Conservation (phyloP, 2,113 vertebrate genomes). For the Salvelinus namaycush region DNA sequence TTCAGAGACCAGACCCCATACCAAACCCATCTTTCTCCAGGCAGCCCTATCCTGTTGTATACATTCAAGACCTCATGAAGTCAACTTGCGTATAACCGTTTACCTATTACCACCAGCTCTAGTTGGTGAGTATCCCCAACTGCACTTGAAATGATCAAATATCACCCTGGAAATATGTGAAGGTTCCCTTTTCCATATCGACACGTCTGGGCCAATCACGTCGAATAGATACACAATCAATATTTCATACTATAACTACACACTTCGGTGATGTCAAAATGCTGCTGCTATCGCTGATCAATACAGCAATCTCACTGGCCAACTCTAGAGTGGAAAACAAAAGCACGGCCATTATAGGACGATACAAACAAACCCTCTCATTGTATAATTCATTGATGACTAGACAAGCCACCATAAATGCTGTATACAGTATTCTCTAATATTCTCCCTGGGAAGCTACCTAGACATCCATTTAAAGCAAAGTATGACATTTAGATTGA, state of each 20-base stretch:
- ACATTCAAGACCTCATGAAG: neutral
- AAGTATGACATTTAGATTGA: conserved; percentile 54
- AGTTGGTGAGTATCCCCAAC: neutral
- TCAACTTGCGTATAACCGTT: neutral
- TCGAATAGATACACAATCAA: neutral
- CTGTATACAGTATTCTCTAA: neutral
- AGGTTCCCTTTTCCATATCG: neutral
- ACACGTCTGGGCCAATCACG: neutral
- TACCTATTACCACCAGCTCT: neutral
- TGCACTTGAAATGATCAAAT: neutral
- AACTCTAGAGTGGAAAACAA: neutral
- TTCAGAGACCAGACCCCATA: neutral
- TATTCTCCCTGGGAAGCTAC: neutral
- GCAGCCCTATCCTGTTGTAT: neutral
- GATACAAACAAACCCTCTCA: neutral
- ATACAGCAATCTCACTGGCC: conserved; percentile 3
- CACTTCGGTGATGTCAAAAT: neutral
- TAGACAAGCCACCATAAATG: neutral
- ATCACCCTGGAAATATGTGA: neutral
- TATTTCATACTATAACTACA: neutral
- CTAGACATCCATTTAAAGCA: conserved; percentile 16
- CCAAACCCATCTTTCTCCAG: neutral
- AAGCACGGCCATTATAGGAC: too few species aligned
- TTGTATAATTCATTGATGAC: neutral
- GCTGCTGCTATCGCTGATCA: neutral